A percentile compares a stretch with the other conserved stretches of the same genome.
Conservation (phyloP, 2,113 vertebrate species). For the Picathartes gymnocephalus region DNA sequence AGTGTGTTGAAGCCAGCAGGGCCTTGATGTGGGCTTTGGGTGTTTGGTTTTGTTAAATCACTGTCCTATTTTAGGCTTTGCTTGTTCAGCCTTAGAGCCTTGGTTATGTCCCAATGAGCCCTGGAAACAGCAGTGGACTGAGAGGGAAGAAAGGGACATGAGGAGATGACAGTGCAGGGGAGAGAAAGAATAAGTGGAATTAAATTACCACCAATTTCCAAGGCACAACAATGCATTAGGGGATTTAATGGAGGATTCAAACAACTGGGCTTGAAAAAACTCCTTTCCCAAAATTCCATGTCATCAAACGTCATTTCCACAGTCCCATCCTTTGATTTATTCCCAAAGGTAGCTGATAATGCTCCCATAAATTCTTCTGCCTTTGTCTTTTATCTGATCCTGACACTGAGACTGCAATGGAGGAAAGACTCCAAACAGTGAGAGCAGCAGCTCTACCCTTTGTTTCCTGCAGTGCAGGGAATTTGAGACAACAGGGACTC, state of each 20-base stretch:
- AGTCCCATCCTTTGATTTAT: constrained; percentile 16
- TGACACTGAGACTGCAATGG: neutral
- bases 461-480: neutral
- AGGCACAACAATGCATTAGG: neutral
- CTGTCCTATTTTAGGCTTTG: neutral
- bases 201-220: neutral
- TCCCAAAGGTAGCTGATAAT: neutral
- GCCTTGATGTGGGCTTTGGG: neutral
- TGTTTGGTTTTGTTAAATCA: neutral
- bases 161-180: neutral
- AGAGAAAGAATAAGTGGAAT: neutral
- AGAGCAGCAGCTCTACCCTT: neutral
- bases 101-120: neutral
- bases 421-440: neutral
- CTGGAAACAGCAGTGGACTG: neutral
- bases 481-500: neutral
- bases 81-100: neutral
- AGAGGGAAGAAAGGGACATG: neutral
- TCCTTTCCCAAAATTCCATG: neutral
- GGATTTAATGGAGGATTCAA: neutral
- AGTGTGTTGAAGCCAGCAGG: neutral
- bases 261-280: neutral
- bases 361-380: neutral
- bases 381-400: neutral
- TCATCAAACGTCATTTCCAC: neutral